phyloP scores from a whole-genome alignment of 2,888 invertebrate species.

The Oxycera nigricornis region DNA sequence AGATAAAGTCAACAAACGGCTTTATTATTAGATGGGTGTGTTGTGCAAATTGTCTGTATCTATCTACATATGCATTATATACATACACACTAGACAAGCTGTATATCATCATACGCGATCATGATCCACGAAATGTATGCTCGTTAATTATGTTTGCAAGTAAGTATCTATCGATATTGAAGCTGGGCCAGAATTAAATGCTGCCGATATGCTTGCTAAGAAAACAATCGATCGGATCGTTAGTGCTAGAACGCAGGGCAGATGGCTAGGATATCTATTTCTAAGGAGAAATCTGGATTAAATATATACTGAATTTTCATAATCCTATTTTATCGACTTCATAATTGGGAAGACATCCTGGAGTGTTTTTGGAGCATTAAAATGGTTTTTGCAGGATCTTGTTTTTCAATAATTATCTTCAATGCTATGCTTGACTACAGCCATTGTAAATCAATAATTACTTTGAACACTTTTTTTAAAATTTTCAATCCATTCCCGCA shows the following conservation, averaged over 20 bases:
- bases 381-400: no score
- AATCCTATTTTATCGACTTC: no score
- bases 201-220: slow-evolving; percentile 4
- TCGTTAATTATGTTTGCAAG: neutral
- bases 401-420: no score
- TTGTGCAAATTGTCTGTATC: slow-evolving; percentile 32
- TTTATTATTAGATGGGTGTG: slow-evolving; percentile 36
- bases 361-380: no score
- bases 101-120: neutral
- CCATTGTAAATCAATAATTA: no score
- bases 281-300: no score
- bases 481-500: no score
- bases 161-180: neutral
- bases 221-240: neutral
- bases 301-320: no score
- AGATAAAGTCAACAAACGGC: slow-evolving; percentile 34
- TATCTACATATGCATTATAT: neutral
- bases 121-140: neutral
- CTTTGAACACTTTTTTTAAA: no score
- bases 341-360: no score
- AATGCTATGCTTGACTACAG: no score
- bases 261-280: neutral
- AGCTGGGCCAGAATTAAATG: neutral
- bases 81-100: neutral
- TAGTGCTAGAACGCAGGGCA: neutral